Evolutionary conservation across 2,888 invertebrate species (phyloP), one percentile per base, ranked within the genome.

Genomic region (Sceliomorpha sp.): DNA sequence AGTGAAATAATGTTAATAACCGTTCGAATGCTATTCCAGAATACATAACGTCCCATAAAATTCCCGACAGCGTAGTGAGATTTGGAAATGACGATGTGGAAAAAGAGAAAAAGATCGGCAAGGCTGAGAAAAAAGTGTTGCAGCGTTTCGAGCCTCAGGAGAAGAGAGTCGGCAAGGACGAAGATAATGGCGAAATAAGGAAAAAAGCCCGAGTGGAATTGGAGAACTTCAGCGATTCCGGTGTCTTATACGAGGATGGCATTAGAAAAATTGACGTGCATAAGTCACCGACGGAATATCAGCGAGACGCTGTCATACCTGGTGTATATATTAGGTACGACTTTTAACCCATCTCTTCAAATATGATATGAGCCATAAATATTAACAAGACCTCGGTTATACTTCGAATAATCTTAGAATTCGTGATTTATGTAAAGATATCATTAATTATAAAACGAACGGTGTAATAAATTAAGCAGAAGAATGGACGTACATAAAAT

Each of bases 141-240:
- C 39, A 70, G 51, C 55, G 64, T 50, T n/a, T 84, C 85, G 1
- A 88, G 83, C 51, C 78, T 83, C 36, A 60, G 31, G 76, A 80
- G 1, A 71, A 77, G 42, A 50, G 67, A 36, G 86, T 87, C 9
- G 84, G 84, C 17, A 84, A 82, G 31, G 76, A 81, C 56, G 76
- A 77, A 45, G 78, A 75, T 51, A 75, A 73, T 27, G 75, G 66
- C 72, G 45, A 66, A 2, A n/a, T 76, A 9, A 85, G 81, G 51
- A 76, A 83, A 13, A 83, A 81, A 56, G 77, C 83, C 0, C 80
- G 79, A 14, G 78, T 86, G 0, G 79, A 85, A 29, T 73, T 85
- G 20, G 86, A 86, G 53, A 86, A 78, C 70, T 87, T 85, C 32
- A 77, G 84, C 40, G 77, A 81, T 53, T 71, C 82, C 6, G 85